A percentile compares a stretch with the other conserved stretches of the same genome.
Evolutionary conservation across 2,888 invertebrate species (phyloP).

Genomic region (Drosophila suboccidentalis): DNA sequence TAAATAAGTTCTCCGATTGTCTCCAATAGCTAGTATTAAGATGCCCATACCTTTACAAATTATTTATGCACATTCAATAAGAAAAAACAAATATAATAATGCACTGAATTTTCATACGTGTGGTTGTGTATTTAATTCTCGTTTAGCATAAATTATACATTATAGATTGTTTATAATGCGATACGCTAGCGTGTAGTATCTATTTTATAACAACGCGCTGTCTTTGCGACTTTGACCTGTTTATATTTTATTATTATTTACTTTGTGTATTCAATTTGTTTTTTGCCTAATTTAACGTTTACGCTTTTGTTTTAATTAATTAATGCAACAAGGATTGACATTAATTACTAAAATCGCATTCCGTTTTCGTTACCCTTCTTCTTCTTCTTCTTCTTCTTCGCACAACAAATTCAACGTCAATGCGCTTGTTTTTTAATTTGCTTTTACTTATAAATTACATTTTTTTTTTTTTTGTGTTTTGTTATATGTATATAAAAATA

Average conservation of each 20-base stretch:
- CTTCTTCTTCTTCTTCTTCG: too few species aligned
- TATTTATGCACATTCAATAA: constrained; percentile 28
- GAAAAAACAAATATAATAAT: constrained; percentile 41
- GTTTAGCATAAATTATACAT: constrained; percentile 76
- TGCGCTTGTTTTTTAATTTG: constrained; percentile 43
- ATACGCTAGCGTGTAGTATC: constrained; percentile 41
- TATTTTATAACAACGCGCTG: constrained; percentile 51
- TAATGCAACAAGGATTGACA: constrained; percentile 71
- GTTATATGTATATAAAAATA: constrained; percentile 75
- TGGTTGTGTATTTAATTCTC: constrained; percentile 76
- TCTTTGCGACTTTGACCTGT: constrained; percentile 39
- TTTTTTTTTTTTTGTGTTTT: constrained; percentile 23
- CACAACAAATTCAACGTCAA: constrained; percentile 34
- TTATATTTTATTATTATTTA: constrained; percentile 10
- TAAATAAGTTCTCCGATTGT: not conserved
- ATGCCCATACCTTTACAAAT: constrained; percentile 11
- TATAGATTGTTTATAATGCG: constrained; percentile 71
- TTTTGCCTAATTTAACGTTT: constrained; percentile 54
- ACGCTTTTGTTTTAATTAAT: constrained; percentile 35
- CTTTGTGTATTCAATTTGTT: constrained; percentile 48
- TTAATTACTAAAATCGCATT: constrained; percentile 55
- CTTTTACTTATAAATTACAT: constrained; percentile 68
- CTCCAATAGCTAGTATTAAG: constrained; percentile 28
- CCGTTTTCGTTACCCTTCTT: constrained; percentile 18
- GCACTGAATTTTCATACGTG: constrained; percentile 58